Conservation (phyloP, 2,888 invertebrate genomes). For the Reticulitermes lucifugus region DNA sequence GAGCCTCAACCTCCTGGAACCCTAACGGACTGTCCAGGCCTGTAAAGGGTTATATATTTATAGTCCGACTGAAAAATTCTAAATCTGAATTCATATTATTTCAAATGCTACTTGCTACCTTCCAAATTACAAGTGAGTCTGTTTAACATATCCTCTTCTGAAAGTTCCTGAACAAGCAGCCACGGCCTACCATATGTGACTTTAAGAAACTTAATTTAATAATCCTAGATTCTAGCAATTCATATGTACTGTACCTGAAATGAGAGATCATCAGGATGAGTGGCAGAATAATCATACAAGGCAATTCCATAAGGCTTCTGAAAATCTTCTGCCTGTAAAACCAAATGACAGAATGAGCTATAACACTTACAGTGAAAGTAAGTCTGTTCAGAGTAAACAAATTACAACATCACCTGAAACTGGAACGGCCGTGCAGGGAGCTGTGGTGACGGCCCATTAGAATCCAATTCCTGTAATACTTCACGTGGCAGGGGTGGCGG, state of each 20-base stretch:
- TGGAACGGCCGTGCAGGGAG: slow-evolving; percentile 55
- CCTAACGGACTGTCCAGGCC: too few species aligned
- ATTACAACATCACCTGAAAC: not conserved
- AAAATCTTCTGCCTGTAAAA: slow-evolving; percentile 19
- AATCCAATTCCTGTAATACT: slow-evolving; percentile 57
- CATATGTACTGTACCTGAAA: slow-evolving; percentile 81
- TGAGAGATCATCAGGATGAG: slow-evolving; percentile 81
- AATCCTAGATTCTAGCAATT: not conserved
- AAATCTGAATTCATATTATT: too few species aligned
- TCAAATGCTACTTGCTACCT: too few species aligned
- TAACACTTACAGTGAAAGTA: too few species aligned
- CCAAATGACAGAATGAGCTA: not conserved
- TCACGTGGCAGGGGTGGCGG: slow-evolving; percentile 79
- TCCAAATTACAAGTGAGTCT: too few species aligned
- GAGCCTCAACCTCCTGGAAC: too few species aligned
- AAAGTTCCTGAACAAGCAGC: too few species aligned
- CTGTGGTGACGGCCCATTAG: slow-evolving; percentile 54
- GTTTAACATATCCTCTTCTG: too few species aligned
- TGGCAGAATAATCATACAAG: slow-evolving; percentile 80
- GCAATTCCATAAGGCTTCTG: slow-evolving; percentile 77
- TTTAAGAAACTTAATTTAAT: not conserved
- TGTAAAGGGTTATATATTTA: too few species aligned
- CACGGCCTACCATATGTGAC: too few species aligned
- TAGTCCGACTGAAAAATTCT: too few species aligned
- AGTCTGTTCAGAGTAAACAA: too few species aligned